These are phyloP conservation scores for Nestor notabilis DNA, from an alignment of 2,113 vertebrate genomes.

Conservation along the genomic window DNA sequence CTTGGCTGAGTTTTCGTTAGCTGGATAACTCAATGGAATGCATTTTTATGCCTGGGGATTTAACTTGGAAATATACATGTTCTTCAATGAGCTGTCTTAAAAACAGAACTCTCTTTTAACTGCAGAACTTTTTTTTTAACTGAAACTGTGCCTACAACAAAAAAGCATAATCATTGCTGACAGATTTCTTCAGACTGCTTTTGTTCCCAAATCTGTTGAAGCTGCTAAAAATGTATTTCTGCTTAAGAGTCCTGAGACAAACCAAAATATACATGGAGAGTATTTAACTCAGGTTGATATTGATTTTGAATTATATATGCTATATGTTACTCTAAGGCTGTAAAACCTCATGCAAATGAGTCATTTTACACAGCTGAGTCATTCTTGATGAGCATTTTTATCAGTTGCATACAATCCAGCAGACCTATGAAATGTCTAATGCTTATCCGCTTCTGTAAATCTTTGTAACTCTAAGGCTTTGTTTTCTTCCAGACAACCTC, in stretches of 20 bases:
- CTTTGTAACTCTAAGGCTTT: neutral
- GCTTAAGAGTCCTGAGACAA: neutral
- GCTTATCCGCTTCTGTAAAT: neutral
- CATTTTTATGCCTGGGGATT: neutral
- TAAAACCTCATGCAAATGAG: neutral
- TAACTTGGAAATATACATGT: neutral
- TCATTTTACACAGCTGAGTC: neutral
- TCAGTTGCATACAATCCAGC: neutral
- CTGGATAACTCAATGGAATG: neutral
- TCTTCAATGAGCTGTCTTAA: neutral
- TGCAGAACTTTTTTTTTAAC: neutral
- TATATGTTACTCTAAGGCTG: neutral
- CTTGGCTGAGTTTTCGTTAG: neutral
- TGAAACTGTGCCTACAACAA: neutral
- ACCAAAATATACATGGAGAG: neutral
- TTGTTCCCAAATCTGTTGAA: constrained; percentile 10
- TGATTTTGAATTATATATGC: neutral
- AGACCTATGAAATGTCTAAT: neutral
- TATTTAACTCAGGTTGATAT: neutral
- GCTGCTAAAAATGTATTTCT: neutral
- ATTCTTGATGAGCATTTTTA: neutral
- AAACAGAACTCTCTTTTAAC: neutral
- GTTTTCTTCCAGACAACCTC: neutral
- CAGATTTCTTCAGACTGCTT: neutral
- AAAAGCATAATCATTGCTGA: neutral